A percentile compares a stretch with the other conserved stretches of the same genome.
Conservation (phyloP, 2,797 vertebrate genomes). For the Hybognathus amarus region DNA sequence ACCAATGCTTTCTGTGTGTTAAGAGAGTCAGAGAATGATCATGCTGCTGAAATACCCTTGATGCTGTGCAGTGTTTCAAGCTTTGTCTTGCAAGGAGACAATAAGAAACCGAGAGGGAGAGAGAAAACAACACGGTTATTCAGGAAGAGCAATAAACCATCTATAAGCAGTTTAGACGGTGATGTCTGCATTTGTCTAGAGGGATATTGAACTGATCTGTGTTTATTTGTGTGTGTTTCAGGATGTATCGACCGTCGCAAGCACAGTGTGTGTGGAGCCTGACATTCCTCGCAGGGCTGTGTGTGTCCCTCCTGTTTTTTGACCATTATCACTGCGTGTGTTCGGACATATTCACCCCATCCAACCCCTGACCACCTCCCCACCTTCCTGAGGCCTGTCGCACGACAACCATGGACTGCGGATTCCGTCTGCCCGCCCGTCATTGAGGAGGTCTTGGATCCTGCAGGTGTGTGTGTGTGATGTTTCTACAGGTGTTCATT, state of each 20-base stretch:
- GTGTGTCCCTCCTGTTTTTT: conserved; percentile 24
- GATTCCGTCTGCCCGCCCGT: conserved; percentile 79
- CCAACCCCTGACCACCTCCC: background rate
- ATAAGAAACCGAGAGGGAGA: conserved; percentile 1
- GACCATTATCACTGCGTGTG: conserved; percentile 42
- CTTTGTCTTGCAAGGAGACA: conserved; percentile 29
- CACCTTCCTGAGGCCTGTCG: conserved; percentile 35
- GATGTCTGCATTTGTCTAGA: conserved; percentile 5
- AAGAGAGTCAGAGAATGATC: conserved; percentile 33
- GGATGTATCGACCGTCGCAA: conserved; percentile 49
- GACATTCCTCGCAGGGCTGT: conserved; percentile 44
- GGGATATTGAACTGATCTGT: conserved; percentile 21
- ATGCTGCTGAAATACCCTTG: background rate
- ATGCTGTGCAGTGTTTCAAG: conserved; percentile 38
- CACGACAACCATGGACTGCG: conserved; percentile 74
- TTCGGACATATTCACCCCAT: conserved; percentile 34
- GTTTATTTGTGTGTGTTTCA: conserved; percentile 42
- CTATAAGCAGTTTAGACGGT: conserved; percentile 13
- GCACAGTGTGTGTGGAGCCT: conserved; percentile 53
- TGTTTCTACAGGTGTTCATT: conserved; percentile 21
- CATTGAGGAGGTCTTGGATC: conserved; percentile 79
- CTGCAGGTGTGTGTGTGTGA: conserved; percentile 71
- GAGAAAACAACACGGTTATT: background rate
- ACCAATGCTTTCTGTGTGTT: conserved; percentile 37
- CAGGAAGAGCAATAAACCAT: conserved; percentile 5